These are phyloP conservation scores for Argyresthia goedartella DNA, from an alignment of 2,888 invertebrate species.

Conservation along the genomic window DNA sequence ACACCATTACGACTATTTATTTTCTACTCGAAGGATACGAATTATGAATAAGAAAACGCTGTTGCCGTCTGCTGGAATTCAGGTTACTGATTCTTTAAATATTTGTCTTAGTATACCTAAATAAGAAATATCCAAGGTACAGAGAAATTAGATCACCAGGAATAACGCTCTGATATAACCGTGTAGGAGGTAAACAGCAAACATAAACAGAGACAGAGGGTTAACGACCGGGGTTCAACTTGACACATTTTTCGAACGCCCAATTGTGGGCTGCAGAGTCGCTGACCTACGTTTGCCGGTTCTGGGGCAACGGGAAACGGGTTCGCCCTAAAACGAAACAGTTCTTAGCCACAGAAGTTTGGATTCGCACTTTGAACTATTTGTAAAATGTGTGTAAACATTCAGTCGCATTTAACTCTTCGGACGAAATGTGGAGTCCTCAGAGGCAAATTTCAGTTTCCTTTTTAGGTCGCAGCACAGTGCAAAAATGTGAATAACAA, in stretches of 20 bases:
- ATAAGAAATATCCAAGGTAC: background rate
- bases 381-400: too few relatives aligned
- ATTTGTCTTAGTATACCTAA: background rate
- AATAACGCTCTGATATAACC: constrained; percentile 15
- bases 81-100: background rate
- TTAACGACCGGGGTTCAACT: constrained; percentile 63
- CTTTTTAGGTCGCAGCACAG: too few relatives aligned
- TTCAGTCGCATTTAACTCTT: too few relatives aligned
- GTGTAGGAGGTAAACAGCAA: constrained; percentile 47
- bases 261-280: constrained; percentile 49
- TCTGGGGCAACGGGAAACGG: constrained; percentile 57
- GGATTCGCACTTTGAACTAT: too few relatives aligned
- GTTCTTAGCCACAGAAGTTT: too few relatives aligned
- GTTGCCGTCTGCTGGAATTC: background rate
- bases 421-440: too few relatives aligned
- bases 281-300: constrained; percentile 34
- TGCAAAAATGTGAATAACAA: too few relatives aligned
- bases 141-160: too few relatives aligned
- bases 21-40: constrained; percentile 47
- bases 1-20: constrained; percentile 62
- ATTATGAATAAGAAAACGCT: constrained; percentile 42
- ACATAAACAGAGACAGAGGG: constrained; percentile 43
- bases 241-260: constrained; percentile 67
- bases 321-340: constrained; percentile 15
- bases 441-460: too few relatives aligned